Conservation (phyloP, 2,888 invertebrate species). For the Chironomus tentans region DNA sequence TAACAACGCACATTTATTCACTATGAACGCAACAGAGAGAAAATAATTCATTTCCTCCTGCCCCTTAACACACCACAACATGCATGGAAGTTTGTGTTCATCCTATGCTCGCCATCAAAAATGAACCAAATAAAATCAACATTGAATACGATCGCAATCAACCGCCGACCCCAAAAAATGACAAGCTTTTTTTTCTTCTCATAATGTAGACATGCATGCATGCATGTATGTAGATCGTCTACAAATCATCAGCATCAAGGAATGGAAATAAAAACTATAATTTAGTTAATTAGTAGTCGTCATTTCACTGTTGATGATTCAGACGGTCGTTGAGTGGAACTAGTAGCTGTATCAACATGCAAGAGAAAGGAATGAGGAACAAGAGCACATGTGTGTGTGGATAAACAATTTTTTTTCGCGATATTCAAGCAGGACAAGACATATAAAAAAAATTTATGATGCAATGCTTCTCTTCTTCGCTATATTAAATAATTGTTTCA, state of each 20-base stretch:
- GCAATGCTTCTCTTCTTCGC: background rate
- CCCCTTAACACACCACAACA: too few relatives aligned
- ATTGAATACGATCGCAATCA: conserved; percentile 20
- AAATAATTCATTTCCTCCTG: background rate
- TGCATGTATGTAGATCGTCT: background rate
- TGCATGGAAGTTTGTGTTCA: background rate
- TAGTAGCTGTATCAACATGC: background rate
- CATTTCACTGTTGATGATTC: background rate
- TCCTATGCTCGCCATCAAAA: background rate
- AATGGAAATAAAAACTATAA: conserved; percentile 15
- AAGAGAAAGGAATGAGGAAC: background rate
- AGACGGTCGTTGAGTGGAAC: background rate
- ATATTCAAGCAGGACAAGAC: background rate
- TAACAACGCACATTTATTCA: background rate
- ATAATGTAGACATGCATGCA: background rate
- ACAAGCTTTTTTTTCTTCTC: background rate
- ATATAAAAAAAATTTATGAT: background rate
- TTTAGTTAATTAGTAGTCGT: conserved; percentile 22
- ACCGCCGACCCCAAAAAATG: conserved; percentile 19
- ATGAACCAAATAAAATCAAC: conserved; percentile 1
- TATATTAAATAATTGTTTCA: conserved; percentile 9
- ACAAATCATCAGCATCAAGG: background rate
- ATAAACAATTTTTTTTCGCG: background rate
- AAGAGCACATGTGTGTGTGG: background rate
- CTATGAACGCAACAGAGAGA: background rate